These are phyloP conservation scores for Lucilia sericata DNA, from an alignment of 1,140 invertebrate genomes.

Conservation along the genomic window DNA sequence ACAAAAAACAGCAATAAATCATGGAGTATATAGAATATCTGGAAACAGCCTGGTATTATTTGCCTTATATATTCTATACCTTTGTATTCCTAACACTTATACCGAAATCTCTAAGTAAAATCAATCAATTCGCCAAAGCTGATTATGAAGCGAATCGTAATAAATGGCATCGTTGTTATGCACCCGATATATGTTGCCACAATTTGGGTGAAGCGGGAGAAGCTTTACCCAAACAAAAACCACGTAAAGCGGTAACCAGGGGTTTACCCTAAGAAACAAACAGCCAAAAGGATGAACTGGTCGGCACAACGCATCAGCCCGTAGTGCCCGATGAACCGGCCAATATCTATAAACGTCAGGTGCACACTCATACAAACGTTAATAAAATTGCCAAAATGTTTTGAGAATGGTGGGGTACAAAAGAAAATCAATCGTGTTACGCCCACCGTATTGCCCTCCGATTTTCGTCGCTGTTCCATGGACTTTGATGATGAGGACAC, in stretches of 20 bases:
- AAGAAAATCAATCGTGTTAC: constrained; percentile 56
- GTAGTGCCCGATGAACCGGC: constrained; percentile 5
- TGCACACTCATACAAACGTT: constrained; percentile 58
- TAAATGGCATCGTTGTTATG: constrained; percentile 63
- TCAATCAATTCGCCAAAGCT: constrained; percentile 59
- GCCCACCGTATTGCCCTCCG: constrained; percentile 54
- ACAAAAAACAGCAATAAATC: too few relatives aligned
- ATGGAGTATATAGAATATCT: constrained; percentile 56
- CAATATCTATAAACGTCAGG: constrained; percentile 30
- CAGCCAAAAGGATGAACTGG: constrained; percentile 39
- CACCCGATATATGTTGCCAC: constrained; percentile 61
- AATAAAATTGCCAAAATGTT: constrained; percentile 65
- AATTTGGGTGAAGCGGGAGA: constrained; percentile 46
- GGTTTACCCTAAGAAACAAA: constrained; percentile 59
- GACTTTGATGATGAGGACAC: constrained; percentile 34
- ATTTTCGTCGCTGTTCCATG: constrained; percentile 53
- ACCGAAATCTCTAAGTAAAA: constrained; percentile 59
- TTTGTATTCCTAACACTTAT: constrained; percentile 61
- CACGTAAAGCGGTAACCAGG: constrained; percentile 62
- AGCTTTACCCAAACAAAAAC: constrained; percentile 55
- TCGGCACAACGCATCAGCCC: background rate
- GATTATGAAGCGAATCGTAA: constrained; percentile 61
- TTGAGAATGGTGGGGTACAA: constrained; percentile 56
- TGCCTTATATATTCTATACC: constrained; percentile 56
- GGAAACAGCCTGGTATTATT: constrained; percentile 53